These are phyloP conservation scores for Sinodicranocentrus sp. DNA, from an alignment of 2,888 invertebrate genomes.

Conservation along the genomic window DNA sequence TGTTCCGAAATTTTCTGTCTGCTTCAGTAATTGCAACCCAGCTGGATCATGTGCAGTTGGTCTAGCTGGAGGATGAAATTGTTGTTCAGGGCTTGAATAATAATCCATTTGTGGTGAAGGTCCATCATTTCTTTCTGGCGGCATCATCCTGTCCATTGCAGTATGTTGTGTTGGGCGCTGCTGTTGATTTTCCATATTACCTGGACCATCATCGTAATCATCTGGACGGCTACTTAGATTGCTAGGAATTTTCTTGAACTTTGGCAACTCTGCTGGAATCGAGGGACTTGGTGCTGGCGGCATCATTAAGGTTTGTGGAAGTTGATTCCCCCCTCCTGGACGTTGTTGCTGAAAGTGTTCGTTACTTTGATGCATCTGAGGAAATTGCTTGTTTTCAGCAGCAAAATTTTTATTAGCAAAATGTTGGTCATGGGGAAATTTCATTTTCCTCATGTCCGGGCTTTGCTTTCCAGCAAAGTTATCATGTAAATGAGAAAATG, in stretches of 20 bases:
- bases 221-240: not conserved
- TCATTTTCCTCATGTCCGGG: conserved; percentile 12
- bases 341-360: not conserved
- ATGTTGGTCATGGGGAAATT: conserved; percentile 31
- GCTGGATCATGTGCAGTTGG: conserved; percentile 63
- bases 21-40: conserved; percentile 72
- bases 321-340: not conserved
- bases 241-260: conserved; percentile 57
- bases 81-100: conserved; percentile 6
- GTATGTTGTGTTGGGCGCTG: too few relatives aligned
- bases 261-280: not conserved
- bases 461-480: conserved; percentile 48
- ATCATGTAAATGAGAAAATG: conserved; percentile 53
- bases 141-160: conserved; percentile 49
- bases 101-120: not conserved
- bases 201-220: conserved; percentile 12
- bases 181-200: conserved; percentile 14
- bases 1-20: conserved; percentile 73
- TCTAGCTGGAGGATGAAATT: not conserved
- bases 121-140: not conserved
- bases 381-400: not conserved
- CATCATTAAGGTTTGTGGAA: conserved; percentile 45
- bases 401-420: conserved; percentile 13
- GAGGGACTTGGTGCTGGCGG: conserved; percentile 36
- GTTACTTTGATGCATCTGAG: not conserved